These are phyloP conservation scores for Eristalinus sepulchralis DNA, from an alignment of 2,888 invertebrate species.

Conservation along the genomic window DNA sequence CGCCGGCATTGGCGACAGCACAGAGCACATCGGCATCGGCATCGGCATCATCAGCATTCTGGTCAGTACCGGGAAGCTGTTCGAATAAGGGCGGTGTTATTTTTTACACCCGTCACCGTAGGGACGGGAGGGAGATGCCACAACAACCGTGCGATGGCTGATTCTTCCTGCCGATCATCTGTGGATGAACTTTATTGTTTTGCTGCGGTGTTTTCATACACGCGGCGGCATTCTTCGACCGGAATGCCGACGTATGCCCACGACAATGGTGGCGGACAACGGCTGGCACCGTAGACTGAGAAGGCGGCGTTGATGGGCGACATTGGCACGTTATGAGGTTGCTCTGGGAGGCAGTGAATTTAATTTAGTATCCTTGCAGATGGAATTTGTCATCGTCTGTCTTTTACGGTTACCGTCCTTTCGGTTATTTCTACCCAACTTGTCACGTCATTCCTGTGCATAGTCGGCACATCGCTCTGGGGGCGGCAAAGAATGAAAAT, in stretches of 20 bases:
- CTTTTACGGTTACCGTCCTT: constrained; percentile 49
- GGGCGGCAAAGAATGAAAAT: constrained; percentile 59
- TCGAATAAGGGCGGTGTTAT: constrained; percentile 13
- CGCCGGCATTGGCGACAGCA: constrained; percentile 15
- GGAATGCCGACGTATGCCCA: constrained; percentile 29
- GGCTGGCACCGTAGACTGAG: background rate
- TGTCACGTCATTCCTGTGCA: constrained; percentile 68
- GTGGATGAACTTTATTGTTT: constrained; percentile 53
- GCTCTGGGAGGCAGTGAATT: constrained; percentile 43
- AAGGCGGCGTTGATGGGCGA: background rate
- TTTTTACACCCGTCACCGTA: constrained; percentile 2
- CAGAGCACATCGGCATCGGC: constrained; percentile 24
- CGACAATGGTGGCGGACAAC: background rate
- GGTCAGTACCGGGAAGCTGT: constrained; percentile 41
- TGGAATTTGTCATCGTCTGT: constrained; percentile 70
- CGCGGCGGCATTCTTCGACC: constrained; percentile 28
- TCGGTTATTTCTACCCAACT: constrained; percentile 58
- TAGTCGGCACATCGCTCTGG: constrained; percentile 41
- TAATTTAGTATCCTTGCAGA: constrained; percentile 71
- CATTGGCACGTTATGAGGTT: background rate
- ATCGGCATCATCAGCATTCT: constrained; percentile 62
- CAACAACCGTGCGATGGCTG: background rate
- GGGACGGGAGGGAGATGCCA: background rate
- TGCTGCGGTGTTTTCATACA: constrained; percentile 33
- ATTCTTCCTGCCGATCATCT: constrained; percentile 34